Base-by-base conservation (phyloP, 2,113 vertebrate genomes). In the Euleptes europaea region DNA sequence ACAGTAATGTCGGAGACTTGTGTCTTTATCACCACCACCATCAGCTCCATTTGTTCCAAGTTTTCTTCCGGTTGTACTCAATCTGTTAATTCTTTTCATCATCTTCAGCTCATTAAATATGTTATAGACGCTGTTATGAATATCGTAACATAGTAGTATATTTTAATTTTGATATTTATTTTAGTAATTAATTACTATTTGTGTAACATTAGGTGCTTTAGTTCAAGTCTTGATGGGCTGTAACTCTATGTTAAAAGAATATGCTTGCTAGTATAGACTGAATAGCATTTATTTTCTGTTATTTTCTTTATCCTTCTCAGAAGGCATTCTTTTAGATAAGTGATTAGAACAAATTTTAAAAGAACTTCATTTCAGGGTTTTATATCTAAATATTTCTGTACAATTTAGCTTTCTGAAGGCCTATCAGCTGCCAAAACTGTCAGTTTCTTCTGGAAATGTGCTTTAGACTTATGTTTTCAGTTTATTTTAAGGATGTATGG, bases 351-450 rank as follows among this genome's bases (percentile, higher is more conserved):
- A 69, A 51, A 51, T 51, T 51, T 51, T 82, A 33, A 78, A 14
- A 26, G 44, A 47, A 38, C 7, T 21, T 51, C 4, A 3, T 69
- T 1, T 71, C 21, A 47, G 0, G 0, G 0, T 2, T 11, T 72
- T 28, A 72, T 26, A 8, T 57, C 3, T 31, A 11, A 38, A 60
- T 42, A 21, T 15, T 42, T 72, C 12, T 33, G 71, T 21, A 1
- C 86, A 70, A 5, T 14, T 83, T 80, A 3, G 0, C 11, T 83
- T 84, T 82, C 57, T 33, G 40, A 40, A 88, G 31, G 70, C 14
- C 51, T 70, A n/a, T 35, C 5, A 1, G 0, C 85, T 79, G 90
- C 42, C 82, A 54, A 57, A 63, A 21, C 35, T 4, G 47, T 23
- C 17, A n/a, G 1, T 21, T 49, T 83, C 35, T 84, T 84, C 31